These are phyloP conservation scores for Nyctereutes procyonoides DNA, from an alignment of 2,113 vertebrate genomes.

Conservation along the genomic window DNA sequence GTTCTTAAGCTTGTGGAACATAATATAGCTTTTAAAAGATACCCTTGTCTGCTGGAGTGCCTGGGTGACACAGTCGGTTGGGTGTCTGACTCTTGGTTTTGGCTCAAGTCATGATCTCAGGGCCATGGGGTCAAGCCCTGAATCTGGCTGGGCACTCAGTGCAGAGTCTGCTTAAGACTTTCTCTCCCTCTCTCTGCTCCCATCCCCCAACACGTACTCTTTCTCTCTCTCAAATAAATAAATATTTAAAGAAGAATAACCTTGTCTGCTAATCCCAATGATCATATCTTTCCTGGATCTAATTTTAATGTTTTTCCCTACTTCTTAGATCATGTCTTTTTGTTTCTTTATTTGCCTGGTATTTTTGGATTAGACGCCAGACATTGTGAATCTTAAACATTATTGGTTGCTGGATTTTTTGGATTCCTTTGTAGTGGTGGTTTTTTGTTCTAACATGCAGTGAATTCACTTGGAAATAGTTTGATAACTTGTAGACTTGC, in stretches of 20 bases:
- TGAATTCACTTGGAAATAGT: neutral
- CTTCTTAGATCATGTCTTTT: neutral
- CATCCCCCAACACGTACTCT: neutral
- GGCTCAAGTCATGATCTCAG: neutral
- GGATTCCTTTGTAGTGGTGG: neutral
- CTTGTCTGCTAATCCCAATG: neutral
- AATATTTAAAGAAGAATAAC: neutral
- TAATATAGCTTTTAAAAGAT: neutral
- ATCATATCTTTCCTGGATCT: neutral
- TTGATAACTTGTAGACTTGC: neutral
- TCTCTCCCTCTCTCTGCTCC: neutral
- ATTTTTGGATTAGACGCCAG: neutral
- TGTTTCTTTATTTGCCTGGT: conserved; percentile 3
- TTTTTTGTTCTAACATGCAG: neutral
- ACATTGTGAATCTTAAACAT: neutral
- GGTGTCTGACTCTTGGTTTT: neutral
- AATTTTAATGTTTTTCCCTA: conserved; percentile 10
- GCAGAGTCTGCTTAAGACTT: neutral
- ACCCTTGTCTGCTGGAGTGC: neutral
- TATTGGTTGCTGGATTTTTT: conserved; percentile 4
- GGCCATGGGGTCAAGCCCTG: neutral
- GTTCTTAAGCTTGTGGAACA: neutral
- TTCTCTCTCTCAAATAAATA: neutral
- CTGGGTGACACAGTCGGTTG: neutral
- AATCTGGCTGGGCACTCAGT: neutral